These are phyloP conservation scores for Drosophila equinoxialis DNA, from an alignment of 1,140 invertebrate species.

Conservation along the genomic window DNA sequence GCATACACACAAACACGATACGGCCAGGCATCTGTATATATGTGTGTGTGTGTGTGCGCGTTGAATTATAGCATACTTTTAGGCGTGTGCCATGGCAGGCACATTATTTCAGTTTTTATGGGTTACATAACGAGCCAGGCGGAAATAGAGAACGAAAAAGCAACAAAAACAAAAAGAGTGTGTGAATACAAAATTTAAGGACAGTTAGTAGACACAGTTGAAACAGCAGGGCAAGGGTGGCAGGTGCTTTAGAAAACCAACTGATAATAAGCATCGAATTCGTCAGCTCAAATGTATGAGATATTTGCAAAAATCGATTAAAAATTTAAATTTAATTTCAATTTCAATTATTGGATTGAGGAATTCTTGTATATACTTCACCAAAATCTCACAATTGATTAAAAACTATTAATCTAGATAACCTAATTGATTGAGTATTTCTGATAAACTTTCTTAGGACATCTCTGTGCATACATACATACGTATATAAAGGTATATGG, in stretches of 20 bases:
- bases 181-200: not conserved
- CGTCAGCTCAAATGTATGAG: not conserved
- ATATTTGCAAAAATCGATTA: not conserved
- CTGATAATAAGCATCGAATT: not conserved
- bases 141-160: conserved; percentile 60
- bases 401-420: too few relatives aligned
- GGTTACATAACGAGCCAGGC: conserved; percentile 77
- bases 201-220: not conserved
- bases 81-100: conserved; percentile 75
- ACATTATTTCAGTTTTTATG: conserved; percentile 76
- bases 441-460: too few relatives aligned
- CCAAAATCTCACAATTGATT: too few relatives aligned
- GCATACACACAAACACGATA: conserved; percentile 15
- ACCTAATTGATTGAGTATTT: too few relatives aligned
- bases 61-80: conserved; percentile 81
- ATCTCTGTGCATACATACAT: too few relatives aligned
- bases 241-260: not conserved
- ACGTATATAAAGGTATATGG: too few relatives aligned
- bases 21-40: conserved; percentile 10
- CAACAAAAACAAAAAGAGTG: conserved; percentile 22
- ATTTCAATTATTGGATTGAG: too few relatives aligned
- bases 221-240: not conserved
- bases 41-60: conserved; percentile 43
- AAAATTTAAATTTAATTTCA: too few relatives aligned
- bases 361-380: too few relatives aligned